Evolutionary conservation across 2,797 vertebrate genomes (phyloP), one percentile per base, ranked within the genome.

Genomic region (Melanotaenia pygmaea): DNA sequence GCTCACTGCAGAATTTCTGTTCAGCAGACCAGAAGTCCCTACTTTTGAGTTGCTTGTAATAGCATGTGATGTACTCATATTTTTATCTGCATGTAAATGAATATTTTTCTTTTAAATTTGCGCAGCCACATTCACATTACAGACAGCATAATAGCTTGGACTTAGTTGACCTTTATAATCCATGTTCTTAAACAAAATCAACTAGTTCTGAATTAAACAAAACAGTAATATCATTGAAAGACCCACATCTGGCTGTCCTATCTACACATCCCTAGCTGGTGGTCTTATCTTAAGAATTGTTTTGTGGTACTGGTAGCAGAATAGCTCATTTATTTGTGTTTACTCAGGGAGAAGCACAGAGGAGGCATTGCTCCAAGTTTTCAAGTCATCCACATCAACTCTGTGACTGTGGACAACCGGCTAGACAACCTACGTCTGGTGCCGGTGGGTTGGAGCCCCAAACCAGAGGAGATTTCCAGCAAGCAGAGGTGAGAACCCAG

Each of bases 291-390:
- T 47, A n/a, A n/a, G 5, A 45, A 16, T 28, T 14, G 16, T 71
- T 38, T 59, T 72, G 20, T 60, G 0, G 13, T 8, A 3, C 4
- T 70, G 70, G 10, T 63, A 40, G 57, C 18, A 20, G n/a, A 56
- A 5, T 32, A 26, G 20, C 35, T 56, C 11, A 74, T 45, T 50
- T 61, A 13, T 57, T 3, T 68, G 35, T 84, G 8, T 85, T 50
- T 70, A 6, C 58, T 0, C 77, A 99, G 98, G 98, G 98, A 99
- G 91, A 96, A 97, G 77, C 98, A 99, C 92, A 86, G 97, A 84
- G 98, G 98, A 32, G 98, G 98, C 70, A 96, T 99, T 0, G 98
- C 98, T 10, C 97, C 96, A 3, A 97, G 97, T 53, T 99, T 99
- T 68, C 97, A 98, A 92, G 97, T 99, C 62, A 96, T 98, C 51